Evolutionary conservation across 2,888 invertebrate genomes (phyloP), one percentile per base, ranked within the genome.

Genomic region (Tipula unca): DNA sequence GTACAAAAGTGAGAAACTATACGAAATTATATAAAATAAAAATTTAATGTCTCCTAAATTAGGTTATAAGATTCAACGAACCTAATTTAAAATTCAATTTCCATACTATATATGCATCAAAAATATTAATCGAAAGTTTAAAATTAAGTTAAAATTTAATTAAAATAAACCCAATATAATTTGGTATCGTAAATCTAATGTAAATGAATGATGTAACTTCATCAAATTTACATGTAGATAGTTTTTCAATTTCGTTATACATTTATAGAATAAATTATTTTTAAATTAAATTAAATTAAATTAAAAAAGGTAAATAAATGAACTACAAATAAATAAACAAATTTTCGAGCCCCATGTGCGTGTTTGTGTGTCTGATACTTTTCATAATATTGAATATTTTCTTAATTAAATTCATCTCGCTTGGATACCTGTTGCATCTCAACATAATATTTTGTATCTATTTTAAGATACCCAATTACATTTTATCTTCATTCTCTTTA

Each of bases 341-440:
- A 25, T 25, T 69, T 8, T 69, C 69, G 10, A 25, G 69, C 69
- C 69, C 25, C 69, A 69, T 25, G 25, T 8, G 3, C 8, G 17
- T 17, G 48, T 2, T 10, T 14, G 42, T 42, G 48, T 48, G 17
- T 20, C 3, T 25, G 25, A 25, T 54, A 54, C 48, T 54, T 54
- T 69, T 69, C 69, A 32, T 25, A 17, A 54, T 54, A 54, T 54
- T 13, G 48, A 54, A 54, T 69, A 69, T 69, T 69, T 69, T 69
- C 69, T 69, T 69, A 25, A 25, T 69, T 69, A 25, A 25, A 69
- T 69, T 69, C 69, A 69, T 25, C 69, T 69, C 69, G 25, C 69
- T 69, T 69, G 69, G 69, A 69, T 69, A 69, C 69, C 69, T 69
- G 69, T 69, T 69, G 69, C 69, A 69, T 69, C 25, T 69, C 69